Conservation (phyloP, 2,888 invertebrate species). For the Oscheius sp. region DNA sequence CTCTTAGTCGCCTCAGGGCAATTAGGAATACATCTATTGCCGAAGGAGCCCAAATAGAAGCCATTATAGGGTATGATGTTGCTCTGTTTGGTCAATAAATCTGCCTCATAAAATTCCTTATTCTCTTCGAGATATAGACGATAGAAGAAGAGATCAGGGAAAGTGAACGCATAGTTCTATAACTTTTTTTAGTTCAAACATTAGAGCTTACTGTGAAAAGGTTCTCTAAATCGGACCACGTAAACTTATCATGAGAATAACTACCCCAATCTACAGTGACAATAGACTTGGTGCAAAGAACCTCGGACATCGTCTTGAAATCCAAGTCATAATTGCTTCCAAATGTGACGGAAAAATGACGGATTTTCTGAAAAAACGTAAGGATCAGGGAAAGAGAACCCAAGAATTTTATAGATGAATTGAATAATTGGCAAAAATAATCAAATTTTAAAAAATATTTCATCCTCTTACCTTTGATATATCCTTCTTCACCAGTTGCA, state of each 20-base stretch:
- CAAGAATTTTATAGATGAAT: too few relatives aligned
- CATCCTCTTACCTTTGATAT: background rate
- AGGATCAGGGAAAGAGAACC: too few relatives aligned
- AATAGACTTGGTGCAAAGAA: background rate
- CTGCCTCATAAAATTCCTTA: background rate
- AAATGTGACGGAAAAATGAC: background rate
- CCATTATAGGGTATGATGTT: background rate
- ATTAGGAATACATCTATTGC: background rate
- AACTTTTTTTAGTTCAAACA: background rate
- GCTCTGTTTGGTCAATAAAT: background rate
- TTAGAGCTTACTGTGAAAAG: background rate
- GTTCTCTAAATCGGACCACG: background rate
- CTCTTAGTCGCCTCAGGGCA: background rate
- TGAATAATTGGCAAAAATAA: too few relatives aligned
- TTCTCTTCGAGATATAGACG: constrained; percentile 5
- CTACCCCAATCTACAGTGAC: background rate
- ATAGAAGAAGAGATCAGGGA: constrained; percentile 2
- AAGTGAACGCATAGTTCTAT: background rate
- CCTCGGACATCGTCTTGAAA: background rate
- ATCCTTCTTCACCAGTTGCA: background rate
- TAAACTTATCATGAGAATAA: background rate
- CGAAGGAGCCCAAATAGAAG: background rate
- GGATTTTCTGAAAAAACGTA: background rate
- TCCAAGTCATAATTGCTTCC: background rate
- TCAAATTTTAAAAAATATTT: background rate